Evolutionary conservation across 2,113 vertebrate species (phyloP).

Genomic region (Sceloporus tristichus): DNA sequence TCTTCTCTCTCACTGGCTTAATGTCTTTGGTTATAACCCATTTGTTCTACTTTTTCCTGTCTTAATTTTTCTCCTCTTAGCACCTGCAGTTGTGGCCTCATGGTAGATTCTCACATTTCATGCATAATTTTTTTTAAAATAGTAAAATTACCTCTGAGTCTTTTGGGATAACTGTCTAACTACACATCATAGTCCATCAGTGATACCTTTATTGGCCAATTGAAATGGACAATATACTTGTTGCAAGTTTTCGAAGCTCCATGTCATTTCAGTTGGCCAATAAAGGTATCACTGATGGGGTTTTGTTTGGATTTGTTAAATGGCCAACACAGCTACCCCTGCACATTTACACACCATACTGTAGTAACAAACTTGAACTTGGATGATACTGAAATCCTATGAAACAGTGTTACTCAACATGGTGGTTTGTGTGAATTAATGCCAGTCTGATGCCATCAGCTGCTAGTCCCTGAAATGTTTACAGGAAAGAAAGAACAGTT

Average conservation of each 20-base stretch:
- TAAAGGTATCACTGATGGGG: too few species aligned
- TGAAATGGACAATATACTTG: too few species aligned
- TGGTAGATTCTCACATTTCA: neutral
- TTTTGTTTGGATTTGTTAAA: too few species aligned
- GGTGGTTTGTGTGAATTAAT: too few species aligned
- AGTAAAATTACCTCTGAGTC: neutral
- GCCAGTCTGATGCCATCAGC: too few species aligned
- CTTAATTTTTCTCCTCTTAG: neutral
- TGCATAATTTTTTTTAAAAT: neutral
- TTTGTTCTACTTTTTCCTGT: constrained; percentile 1
- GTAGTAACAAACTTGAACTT: neutral
- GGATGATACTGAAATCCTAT: neutral
- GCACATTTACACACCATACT: too few species aligned
- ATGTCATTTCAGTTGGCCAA: too few species aligned
- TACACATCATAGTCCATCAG: neutral
- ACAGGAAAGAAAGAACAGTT: too few species aligned
- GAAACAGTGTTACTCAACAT: neutral
- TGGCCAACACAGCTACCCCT: too few species aligned
- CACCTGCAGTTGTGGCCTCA: neutral
- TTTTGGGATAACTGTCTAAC: neutral
- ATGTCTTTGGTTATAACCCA: neutral
- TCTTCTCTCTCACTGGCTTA: neutral
- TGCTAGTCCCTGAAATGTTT: too few species aligned
- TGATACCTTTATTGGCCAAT: too few species aligned
- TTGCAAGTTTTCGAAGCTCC: too few species aligned